phyloP scores from a whole-genome alignment of 1,140 invertebrate genomes.

The Mamestra configurata region DNA sequence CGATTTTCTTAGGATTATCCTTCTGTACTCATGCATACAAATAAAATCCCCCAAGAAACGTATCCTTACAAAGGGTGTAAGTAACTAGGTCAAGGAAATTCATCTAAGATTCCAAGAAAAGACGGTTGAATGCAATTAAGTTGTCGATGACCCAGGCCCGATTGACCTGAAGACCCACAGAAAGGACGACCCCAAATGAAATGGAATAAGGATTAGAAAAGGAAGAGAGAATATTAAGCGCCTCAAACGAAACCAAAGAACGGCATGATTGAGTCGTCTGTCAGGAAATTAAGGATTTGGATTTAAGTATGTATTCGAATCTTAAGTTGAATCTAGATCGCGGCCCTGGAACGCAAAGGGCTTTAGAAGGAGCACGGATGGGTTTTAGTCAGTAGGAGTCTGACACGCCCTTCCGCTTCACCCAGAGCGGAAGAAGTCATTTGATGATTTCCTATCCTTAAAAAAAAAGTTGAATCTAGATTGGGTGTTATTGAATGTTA shows the following conservation, averaged over 20 bases:
- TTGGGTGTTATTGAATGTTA: no score
- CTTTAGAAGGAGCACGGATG: no score
- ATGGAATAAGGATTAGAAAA: slow-evolving; percentile 13
- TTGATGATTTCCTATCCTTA: no score
- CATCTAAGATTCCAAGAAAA: not conserved
- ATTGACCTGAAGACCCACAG: slow-evolving; percentile 24
- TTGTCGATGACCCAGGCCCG: not conserved
- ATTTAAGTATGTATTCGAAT: not conserved
- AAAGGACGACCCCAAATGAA: slow-evolving; percentile 3
- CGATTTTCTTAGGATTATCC: no score
- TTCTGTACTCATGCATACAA: no score
- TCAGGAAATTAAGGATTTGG: not conserved
- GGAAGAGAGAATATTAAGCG: not conserved
- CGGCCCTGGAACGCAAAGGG: no score
- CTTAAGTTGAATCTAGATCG: no score
- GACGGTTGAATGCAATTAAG: slow-evolving; percentile 20
- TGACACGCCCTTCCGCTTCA: no score
- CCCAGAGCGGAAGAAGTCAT: no score
- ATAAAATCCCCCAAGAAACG: not conserved
- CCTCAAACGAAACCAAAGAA: not conserved
- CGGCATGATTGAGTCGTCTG: not conserved
- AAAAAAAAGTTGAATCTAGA: no score
- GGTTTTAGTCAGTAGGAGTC: no score
- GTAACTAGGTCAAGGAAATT: not conserved
- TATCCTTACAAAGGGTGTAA: not conserved